These are phyloP conservation scores for Hydriomena furcata DNA, from an alignment of 2,888 invertebrate genomes.

Conservation along the genomic window DNA sequence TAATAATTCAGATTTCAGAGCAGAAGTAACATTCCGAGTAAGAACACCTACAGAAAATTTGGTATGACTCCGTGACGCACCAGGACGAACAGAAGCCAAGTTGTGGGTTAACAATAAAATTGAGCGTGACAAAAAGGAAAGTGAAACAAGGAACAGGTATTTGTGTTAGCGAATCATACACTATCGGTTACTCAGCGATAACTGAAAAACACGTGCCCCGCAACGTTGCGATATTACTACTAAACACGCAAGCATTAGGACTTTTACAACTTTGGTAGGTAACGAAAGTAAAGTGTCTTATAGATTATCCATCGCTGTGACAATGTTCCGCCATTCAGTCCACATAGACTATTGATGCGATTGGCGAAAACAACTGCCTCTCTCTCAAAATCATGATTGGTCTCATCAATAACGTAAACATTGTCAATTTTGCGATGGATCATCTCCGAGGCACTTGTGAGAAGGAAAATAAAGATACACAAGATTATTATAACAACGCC, in stretches of 20 bases:
- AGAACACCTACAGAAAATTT: constrained; percentile 13
- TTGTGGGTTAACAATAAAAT: constrained; percentile 33
- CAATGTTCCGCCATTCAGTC: no score
- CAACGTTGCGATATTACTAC: constrained; percentile 52
- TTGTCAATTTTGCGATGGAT: no score
- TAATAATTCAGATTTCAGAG: constrained; percentile 12
- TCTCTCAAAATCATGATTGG: no score
- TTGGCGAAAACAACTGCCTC: no score
- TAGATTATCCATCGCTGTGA: no score
- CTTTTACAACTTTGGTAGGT: constrained; percentile 48
- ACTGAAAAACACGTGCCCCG: constrained; percentile 54
- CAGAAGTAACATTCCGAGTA: no score
- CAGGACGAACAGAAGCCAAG: constrained; percentile 38
- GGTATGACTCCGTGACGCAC: constrained; percentile 37
- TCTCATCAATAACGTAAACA: no score
- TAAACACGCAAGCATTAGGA: constrained; percentile 55
- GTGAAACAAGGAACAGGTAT: constrained; percentile 48
- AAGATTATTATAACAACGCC: no score
- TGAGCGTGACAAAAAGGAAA: constrained; percentile 40
- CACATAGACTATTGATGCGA: no score
- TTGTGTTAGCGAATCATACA: constrained; percentile 35
- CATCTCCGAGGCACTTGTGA: no score
- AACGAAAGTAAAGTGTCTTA: constrained; percentile 28
- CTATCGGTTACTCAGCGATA: constrained; percentile 55
- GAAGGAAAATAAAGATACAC: no score